Base-by-base conservation (phyloP, 2,888 invertebrate genomes). In the Empis stercorea region DNA sequence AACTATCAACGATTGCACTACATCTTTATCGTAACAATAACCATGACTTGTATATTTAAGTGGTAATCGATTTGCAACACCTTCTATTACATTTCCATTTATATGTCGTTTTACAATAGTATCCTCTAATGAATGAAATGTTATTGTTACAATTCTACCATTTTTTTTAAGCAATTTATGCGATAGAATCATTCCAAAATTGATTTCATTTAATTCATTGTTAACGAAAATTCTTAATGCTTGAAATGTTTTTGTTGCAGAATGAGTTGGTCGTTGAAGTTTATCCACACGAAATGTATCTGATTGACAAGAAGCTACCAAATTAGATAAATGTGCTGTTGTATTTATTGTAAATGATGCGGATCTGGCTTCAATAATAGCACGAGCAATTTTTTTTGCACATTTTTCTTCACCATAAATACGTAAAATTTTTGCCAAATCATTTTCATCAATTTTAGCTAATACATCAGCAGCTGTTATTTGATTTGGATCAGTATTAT, bases 171-270 rank as follows among this genome's bases (percentile, higher is more conserved):
- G 73, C 60, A 79, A 86, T 60, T 75, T 76, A 52, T 81, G 78
- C 0, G 92, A 85, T 46, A 92, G 59, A 20, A 87, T 64, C 67
- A 96, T 78, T 0, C 81, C 94, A 64, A 86, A 87, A 71, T 94
- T 88, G 2, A 96, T 76, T 73, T 96, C 94, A 65, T 96, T 96
- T 1, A 96, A 70, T 71, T 96, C 96, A 65, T 96, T 88, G 63
- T 96, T 96, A 0, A 96, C 88, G 68, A 96, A 94, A 59, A 96
- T 95, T 50, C 96, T 75, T 51, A 96, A 66, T 0, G 95, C 95
- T 73, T 93, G 79, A 70, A 96, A 96, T 0, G 89, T 82, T 73
- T 91, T 93, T 1, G 93, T 94, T 0, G 94, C 95, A 50, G 78
- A 76, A 59, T 94, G 92, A 3, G 83, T 71, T 3, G 76, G 78